phyloP scores from a whole-genome alignment of 1,140 invertebrate species.

The Gonatopus flavifemur region DNA sequence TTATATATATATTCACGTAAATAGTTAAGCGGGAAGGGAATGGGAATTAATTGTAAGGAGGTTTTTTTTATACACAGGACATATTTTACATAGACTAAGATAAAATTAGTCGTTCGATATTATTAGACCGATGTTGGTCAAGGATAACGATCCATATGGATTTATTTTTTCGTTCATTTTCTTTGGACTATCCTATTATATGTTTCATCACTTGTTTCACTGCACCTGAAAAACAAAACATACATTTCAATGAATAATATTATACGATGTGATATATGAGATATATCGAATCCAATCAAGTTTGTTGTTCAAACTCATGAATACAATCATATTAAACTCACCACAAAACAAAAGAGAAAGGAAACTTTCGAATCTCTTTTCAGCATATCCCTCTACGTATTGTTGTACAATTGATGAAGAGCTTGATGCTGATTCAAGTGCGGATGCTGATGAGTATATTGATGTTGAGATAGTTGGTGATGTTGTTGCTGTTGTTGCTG shows the following conservation, averaged over 20 bases:
- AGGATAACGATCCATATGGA: conserved; percentile 18
- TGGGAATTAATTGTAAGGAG: conserved; percentile 29
- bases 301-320: too few relatives aligned
- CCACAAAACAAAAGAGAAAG: too few relatives aligned
- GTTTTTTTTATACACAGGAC: conserved; percentile 33
- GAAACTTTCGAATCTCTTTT: too few relatives aligned
- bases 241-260: too few relatives aligned
- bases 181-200: too few relatives aligned
- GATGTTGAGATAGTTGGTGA: conserved; percentile 30
- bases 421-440: conserved; percentile 33
- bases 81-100: conserved; percentile 35
- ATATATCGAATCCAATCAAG: too few relatives aligned
- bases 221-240: too few relatives aligned
- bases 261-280: too few relatives aligned
- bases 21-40: conserved; percentile 27
- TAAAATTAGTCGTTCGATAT: conserved; percentile 30
- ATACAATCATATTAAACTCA: too few relatives aligned
- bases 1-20: too few relatives aligned
- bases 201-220: too few relatives aligned
- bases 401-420: conserved; percentile 42
- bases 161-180: too few relatives aligned
- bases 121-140: conserved; percentile 27
- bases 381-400: conserved; percentile 30
- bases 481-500: conserved; percentile 34
- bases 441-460: conserved; percentile 33